Percentiles rank a stretch among this genome's conserved stretches.
Evolutionary conservation across 2,888 invertebrate genomes (phyloP).

Genomic region (Lepidonotus clava): DNA sequence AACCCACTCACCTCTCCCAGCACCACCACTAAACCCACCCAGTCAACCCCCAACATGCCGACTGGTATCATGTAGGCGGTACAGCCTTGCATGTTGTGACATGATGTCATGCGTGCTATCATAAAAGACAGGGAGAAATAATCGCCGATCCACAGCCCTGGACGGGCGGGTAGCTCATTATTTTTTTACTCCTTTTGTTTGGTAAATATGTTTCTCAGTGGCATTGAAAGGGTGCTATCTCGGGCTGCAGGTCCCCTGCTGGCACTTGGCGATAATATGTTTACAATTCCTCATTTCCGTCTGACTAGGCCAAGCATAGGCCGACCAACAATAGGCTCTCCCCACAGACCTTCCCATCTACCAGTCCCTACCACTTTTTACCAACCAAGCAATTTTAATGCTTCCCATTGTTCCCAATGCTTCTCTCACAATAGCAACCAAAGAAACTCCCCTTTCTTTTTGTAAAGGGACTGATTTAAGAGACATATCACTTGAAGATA

Average conservation of each 20-base stretch:
- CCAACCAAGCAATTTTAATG: neutral
- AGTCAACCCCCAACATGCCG: neutral
- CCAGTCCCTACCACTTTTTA: neutral
- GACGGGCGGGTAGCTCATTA: neutral
- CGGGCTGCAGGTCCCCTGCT: neutral
- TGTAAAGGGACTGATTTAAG: no score
- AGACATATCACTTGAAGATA: no score
- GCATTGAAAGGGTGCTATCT: neutral
- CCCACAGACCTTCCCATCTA: neutral
- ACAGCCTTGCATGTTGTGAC: neutral
- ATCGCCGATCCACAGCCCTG: neutral
- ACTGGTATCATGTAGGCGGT: neutral
- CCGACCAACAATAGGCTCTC: neutral
- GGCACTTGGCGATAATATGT: conserved; percentile 16
- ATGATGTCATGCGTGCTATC: neutral
- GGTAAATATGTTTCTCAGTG: neutral
- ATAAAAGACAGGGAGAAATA: neutral
- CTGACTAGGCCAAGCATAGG: neutral
- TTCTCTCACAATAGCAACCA: neutral
- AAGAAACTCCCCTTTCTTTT: no score
- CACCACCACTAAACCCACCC: no score
- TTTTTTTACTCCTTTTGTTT: neutral
- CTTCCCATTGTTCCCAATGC: neutral
- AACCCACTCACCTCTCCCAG: neutral
- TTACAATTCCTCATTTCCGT: neutral